Conservation (phyloP, 2,113 vertebrate species). For the Cisticola juncidis region DNA sequence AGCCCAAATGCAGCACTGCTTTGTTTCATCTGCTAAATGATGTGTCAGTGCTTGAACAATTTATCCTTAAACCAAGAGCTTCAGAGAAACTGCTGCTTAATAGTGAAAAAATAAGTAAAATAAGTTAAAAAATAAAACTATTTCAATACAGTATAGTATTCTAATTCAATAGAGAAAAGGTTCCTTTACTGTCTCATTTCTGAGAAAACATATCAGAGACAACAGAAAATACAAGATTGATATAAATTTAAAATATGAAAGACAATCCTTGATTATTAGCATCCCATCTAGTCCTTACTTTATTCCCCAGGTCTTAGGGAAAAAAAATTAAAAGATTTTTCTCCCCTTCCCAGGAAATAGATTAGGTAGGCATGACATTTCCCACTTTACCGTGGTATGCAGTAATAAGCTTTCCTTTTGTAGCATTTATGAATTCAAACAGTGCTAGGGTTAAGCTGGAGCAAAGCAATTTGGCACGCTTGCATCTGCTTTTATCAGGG, state of each 20-base stretch:
- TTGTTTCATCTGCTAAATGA: neutral
- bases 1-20: neutral
- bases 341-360: slow-evolving; percentile 39
- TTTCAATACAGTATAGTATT: neutral
- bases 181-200: neutral
- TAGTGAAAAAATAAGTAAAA: neutral
- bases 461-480: slow-evolving; percentile 74
- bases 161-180: neutral
- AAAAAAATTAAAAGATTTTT: slow-evolving; percentile 51
- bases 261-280: slow-evolving; percentile 23
- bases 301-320: slow-evolving; percentile 26
- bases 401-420: slow-evolving; percentile 67
- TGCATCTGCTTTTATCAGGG: slow-evolving; percentile 66
- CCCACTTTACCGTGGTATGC: slow-evolving; percentile 27
- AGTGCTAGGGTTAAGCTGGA: slow-evolving; percentile 67
- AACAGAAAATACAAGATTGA: neutral
- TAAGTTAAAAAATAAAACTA: neutral
- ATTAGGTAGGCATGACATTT: slow-evolving; percentile 64
- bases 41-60: neutral
- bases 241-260: slow-evolving; percentile 12
- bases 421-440: slow-evolving; percentile 67
- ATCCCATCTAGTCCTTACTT: slow-evolving; percentile 16
- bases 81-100: neutral
- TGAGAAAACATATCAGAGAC: neutral
- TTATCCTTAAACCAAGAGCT: neutral